A percentile compares a stretch with the other conserved stretches of the same genome.
These are phyloP conservation scores for Planococcus citri DNA, from an alignment of 1,140 invertebrate genomes.

Conservation along the genomic window DNA sequence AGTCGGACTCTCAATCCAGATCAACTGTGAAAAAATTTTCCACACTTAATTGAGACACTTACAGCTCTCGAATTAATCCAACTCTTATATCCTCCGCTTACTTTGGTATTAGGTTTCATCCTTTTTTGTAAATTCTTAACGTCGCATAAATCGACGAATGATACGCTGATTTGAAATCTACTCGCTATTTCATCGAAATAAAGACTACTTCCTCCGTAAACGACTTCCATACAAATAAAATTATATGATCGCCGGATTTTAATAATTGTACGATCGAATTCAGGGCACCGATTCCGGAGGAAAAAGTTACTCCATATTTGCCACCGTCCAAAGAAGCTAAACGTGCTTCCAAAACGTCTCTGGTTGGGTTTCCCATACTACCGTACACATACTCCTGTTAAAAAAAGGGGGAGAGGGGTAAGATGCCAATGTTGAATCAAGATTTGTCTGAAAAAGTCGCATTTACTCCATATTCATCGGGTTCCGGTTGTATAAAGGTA, in stretches of 20 bases:
- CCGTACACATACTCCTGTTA: conserved; percentile 81
- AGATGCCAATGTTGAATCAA: too few species aligned
- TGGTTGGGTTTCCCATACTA: conserved; percentile 89
- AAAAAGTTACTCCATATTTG: conserved; percentile 72
- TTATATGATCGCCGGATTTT: conserved; percentile 74
- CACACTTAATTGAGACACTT: too few species aligned
- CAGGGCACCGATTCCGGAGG: conserved; percentile 81
- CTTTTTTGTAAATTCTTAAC: conserved; percentile 50
- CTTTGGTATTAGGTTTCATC: conserved; percentile 75
- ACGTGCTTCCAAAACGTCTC: conserved; percentile 76
- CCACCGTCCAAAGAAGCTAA: conserved; percentile 81
- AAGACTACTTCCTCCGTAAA: conserved; percentile 86
- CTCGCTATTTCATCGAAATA: conserved; percentile 44
- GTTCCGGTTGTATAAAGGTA: conserved; percentile 82
- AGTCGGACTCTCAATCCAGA: conserved; percentile 97
- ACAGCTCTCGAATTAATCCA: conserved; percentile 18
- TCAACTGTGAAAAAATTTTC: conserved; percentile 49
- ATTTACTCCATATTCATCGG: conserved; percentile 33
- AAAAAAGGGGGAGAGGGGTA: conserved; percentile 19
- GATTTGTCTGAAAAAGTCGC: too few species aligned
- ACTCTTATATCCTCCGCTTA: conserved; percentile 32
- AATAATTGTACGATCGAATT: conserved; percentile 62
- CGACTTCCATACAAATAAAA: conserved; percentile 84
- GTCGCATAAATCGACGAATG: conserved; percentile 73
- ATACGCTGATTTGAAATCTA: conserved; percentile 54